Evolutionary conservation across 2,113 vertebrate species (phyloP), one percentile per base, ranked within the genome.

Genomic region (Prionailurus viverrinus): DNA sequence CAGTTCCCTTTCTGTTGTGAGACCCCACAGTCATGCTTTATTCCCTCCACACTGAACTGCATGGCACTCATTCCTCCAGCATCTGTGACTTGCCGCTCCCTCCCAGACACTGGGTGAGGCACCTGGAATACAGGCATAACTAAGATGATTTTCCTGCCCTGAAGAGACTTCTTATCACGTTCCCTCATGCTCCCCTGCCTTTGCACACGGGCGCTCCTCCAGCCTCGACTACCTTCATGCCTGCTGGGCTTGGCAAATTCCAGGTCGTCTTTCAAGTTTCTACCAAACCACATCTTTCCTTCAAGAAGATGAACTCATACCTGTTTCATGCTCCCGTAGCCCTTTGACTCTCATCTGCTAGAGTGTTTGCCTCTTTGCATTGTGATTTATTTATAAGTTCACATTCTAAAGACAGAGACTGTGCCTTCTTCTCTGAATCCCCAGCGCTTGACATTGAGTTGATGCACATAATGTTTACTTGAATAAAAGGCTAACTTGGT

Each of bases 341-440:
- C 51, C 63, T 73, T 48, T 82, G 73, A 33, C 51, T 23, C 78
- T 79, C 68, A 45, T 90, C 55, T 84, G n/a, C n/a, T 92, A 71
- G 68, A 83, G 61, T 0, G 0, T 73, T 83, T 51, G 25, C 55
- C 48, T 3, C 48, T 90, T 92, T 84, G 69, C 45, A 25, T n/a
- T 45, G 31, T 79, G 29, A 39, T 66, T 92, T 74, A 71, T 88
- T 95, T 87, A 66, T 16, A 73, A 71, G 48, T 66, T 74, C 58
- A 61, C 25, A 61, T 53, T 39, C 65, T 87, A 41, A 91, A 87
- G 82, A 58, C 41, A 74, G 58, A 39, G 33, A 61, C 51, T 69
- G 21, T 85, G 29, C 65, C 97, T 98, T 98, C 89, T 84, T 97
- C 71, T 33, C 91, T 53, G 39, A 81, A 83, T 76, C n/a, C 80